Conservation (phyloP, 2,797 vertebrate genomes). For the Bryconaethiops microstoma region DNA sequence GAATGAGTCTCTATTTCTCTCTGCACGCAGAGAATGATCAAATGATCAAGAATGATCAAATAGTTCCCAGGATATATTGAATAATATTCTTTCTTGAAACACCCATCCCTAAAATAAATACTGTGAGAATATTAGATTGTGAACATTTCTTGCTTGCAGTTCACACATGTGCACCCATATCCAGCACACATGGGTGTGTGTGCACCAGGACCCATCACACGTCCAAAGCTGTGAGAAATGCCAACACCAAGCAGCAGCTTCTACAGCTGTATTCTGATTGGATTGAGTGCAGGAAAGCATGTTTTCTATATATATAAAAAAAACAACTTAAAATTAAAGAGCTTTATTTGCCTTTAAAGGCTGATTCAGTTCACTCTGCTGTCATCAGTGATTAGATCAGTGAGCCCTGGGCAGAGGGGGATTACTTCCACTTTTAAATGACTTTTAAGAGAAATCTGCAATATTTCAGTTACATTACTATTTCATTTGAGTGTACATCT, state of each 20-base stretch:
- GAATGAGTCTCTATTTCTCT: too few species aligned
- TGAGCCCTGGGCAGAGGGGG: background rate
- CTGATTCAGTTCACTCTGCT: conserved; percentile 24
- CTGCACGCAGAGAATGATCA: too few species aligned
- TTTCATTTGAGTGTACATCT: background rate
- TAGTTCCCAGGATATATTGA: too few species aligned
- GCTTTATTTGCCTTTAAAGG: conserved; percentile 26
- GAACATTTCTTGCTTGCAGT: background rate
- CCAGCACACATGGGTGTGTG: background rate
- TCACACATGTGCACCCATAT: background rate
- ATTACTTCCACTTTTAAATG: conserved; percentile 11
- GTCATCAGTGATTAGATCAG: conserved; percentile 25
- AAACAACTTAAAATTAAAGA: conserved; percentile 36
- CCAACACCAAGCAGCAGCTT: conserved; percentile 11
- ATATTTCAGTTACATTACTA: background rate
- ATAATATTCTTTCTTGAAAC: too few species aligned
- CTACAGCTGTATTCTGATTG: background rate
- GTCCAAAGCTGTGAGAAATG: background rate
- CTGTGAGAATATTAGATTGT: too few species aligned
- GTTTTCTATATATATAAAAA: conserved; percentile 5
- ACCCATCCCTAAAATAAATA: too few species aligned
- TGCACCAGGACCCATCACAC: background rate
- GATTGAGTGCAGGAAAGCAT: conserved; percentile 36
- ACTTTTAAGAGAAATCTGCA: conserved; percentile 12
- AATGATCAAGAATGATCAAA: too few species aligned